Conservation (phyloP, 2,797 vertebrate species). For the Myotis daubentonii region DNA sequence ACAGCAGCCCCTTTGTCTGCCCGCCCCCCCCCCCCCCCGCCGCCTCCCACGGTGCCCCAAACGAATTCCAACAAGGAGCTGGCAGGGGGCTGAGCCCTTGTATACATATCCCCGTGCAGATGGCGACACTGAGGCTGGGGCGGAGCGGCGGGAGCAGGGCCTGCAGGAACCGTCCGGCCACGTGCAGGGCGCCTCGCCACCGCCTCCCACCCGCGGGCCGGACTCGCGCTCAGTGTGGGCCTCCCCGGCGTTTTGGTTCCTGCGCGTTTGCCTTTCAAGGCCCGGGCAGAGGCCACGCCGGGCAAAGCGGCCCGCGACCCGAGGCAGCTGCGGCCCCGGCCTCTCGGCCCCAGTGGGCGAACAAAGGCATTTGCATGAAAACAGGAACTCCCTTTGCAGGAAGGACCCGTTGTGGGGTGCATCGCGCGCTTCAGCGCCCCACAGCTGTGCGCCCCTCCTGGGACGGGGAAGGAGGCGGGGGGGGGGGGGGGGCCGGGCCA, state of each 20-base stretch:
- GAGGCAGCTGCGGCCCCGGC: not conserved
- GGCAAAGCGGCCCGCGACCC: not conserved
- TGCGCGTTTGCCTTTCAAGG: not conserved
- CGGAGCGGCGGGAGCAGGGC: no score
- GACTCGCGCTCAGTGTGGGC: fast-evolving
- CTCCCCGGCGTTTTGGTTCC: not conserved
- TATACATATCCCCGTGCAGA: not conserved
- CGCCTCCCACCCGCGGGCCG: not conserved
- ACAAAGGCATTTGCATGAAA: slow-evolving; percentile 42
- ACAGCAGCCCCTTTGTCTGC: not conserved
- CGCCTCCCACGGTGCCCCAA: not conserved
- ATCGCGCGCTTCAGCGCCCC: not conserved
- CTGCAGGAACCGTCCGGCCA: no score
- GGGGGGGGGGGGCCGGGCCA: fast-evolving
- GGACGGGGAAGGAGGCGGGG: not conserved
- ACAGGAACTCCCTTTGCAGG: not conserved
- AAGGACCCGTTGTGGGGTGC: not conserved
- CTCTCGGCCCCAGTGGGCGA: not conserved
- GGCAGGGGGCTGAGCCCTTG: not conserved
- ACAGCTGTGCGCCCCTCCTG: not conserved
- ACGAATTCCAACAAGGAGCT: not conserved
- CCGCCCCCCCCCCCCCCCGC: not conserved
- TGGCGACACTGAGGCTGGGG: slow-evolving; percentile 13
- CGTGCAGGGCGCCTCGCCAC: not conserved
- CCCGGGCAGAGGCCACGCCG: not conserved